Conservation (phyloP, 2,113 vertebrate genomes). For the Platycercus adscitus region DNA sequence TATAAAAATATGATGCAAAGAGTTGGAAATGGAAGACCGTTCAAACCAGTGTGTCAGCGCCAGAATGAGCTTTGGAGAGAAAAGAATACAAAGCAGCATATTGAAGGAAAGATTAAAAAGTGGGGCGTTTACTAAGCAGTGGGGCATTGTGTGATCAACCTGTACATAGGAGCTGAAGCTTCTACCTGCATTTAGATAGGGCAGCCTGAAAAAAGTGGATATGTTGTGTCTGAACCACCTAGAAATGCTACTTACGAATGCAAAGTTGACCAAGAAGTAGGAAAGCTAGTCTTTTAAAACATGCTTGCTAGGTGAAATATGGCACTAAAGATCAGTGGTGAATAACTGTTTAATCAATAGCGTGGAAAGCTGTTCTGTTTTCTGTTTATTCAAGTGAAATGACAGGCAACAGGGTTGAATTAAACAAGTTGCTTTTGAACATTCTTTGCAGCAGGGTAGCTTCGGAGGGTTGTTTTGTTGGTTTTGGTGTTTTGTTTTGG, state of each 20-base stretch:
- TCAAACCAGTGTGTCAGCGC: background rate
- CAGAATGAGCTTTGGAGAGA: background rate
- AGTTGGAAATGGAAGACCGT: background rate
- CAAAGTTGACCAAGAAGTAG: background rate
- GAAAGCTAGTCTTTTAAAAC: background rate
- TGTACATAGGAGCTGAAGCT: background rate
- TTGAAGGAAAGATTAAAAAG: background rate
- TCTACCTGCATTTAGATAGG: background rate
- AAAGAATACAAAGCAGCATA: background rate
- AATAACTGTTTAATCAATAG: background rate
- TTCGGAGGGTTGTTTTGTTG: rapidly evolving
- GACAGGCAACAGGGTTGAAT: rapidly evolving
- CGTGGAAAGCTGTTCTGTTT: background rate
- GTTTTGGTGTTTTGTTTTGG: too few species aligned
- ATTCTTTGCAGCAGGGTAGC: background rate
- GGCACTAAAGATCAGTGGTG: background rate
- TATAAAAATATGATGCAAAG: background rate
- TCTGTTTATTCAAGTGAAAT: background rate
- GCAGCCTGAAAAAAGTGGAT: background rate
- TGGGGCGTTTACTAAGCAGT: background rate
- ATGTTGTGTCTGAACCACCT: background rate
- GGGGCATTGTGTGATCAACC: background rate
- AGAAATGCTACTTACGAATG: background rate
- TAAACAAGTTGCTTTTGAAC: background rate
- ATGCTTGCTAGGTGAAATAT: background rate